phyloP scores from a whole-genome alignment of 2,113 vertebrate species.

The Cathartes aura region DNA sequence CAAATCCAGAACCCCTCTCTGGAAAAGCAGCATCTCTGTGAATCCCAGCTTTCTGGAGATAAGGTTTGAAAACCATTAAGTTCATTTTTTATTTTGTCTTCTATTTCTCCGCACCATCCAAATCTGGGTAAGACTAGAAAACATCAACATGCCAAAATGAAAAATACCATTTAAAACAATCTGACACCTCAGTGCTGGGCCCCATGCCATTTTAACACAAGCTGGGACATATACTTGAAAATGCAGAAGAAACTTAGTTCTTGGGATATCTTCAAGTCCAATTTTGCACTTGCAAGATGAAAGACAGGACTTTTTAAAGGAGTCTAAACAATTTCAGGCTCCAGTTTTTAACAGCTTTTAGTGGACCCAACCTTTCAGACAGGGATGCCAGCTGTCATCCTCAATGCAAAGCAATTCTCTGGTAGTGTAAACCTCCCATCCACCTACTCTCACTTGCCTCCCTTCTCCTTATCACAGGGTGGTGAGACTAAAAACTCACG shows the following conservation, averaged over 20 bases:
- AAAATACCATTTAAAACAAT: slow-evolving; percentile 56
- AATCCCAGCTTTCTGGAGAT: not conserved
- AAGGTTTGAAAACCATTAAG: not conserved
- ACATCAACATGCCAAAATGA: slow-evolving; percentile 38
- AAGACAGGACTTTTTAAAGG: slow-evolving; percentile 34
- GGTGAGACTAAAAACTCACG: not conserved
- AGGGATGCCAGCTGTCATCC: slow-evolving; percentile 21
- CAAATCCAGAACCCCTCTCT: not conserved
- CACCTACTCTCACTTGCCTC: not conserved
- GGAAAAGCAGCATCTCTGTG: not conserved
- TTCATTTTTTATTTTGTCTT: slow-evolving; percentile 26
- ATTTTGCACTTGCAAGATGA: slow-evolving; percentile 44
- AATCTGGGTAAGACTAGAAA: slow-evolving; percentile 38
- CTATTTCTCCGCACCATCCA: not conserved
- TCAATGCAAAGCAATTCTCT: not conserved
- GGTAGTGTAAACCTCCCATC: not conserved
- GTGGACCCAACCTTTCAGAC: slow-evolving; percentile 10
- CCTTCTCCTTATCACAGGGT: not conserved
- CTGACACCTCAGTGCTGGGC: slow-evolving; percentile 40
- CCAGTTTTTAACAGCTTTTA: slow-evolving; percentile 42
- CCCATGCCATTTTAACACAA: slow-evolving; percentile 35
- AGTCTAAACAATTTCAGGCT: slow-evolving; percentile 48
- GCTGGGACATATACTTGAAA: slow-evolving; percentile 18
- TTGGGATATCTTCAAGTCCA: slow-evolving; percentile 49
- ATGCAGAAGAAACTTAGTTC: slow-evolving; percentile 14